Evolutionary conservation across 2,797 vertebrate species (phyloP), one percentile per base, ranked within the genome.

Genomic region (Arnoldichthys spilopterus): DNA sequence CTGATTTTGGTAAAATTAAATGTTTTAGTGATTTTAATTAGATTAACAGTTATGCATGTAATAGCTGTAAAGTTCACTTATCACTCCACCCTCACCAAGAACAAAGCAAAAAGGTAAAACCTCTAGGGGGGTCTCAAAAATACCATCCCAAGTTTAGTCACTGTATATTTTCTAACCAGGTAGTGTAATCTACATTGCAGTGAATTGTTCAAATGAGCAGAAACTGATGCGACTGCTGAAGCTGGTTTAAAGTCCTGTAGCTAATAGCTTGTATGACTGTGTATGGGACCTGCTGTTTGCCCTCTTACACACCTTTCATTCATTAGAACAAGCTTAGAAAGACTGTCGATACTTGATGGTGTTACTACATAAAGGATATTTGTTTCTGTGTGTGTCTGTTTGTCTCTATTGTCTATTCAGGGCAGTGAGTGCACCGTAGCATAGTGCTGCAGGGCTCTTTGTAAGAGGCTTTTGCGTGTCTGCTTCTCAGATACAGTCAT

Each of bases 401-500:
- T 54, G 74, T 11, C 4, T 58, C 56, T 74, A 34, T 58, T 72
- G 67, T 66, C 16, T 72, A n/a, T 64, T 49, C 6, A 24, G 34
- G 37, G 40, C 51, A 13, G 43, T 12, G 49, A 49, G 51, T 68
- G 68, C 45, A 51, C 3, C 47, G 9, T 54, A 3, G n/a, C 11
- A 5, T 43, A 18, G 22, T 61, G 71, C 78, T 79, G 28, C 43
- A 61, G 71, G 63, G 56, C 6, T 51, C 22, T 69, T 37, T 13
- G 53, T 22, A 80, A 89, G 87, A 79, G 83, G 84, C 81, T 90
- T 90, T 85, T 68, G 82, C 69, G 78, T 80, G 85, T 86, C 85
- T 84, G 11, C 74, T 82, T 90, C 85, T 85, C 71, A 78, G 51
- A 87, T 82, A 85, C 80, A 88, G 86, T 83, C 90, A 88, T 91